Conservation (phyloP, 2,113 vertebrate genomes). For the Ceyx cyanopectus region DNA sequence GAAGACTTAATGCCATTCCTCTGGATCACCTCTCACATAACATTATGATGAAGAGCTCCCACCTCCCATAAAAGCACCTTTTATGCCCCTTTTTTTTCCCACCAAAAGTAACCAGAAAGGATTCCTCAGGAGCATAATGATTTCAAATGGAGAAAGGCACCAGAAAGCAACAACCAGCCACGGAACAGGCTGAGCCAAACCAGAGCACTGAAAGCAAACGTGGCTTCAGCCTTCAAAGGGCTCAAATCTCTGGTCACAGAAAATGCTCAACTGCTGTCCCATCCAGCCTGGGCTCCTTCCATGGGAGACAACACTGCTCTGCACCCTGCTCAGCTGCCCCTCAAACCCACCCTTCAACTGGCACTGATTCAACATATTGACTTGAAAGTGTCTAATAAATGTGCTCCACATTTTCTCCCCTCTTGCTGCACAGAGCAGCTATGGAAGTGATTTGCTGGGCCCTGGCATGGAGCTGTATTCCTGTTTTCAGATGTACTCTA, state of each 20-base stretch:
- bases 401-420: background rate
- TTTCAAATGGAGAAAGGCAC: background rate
- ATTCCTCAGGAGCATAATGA: background rate
- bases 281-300: background rate
- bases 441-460: conserved; percentile 17
- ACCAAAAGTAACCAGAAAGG: background rate
- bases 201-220: background rate
- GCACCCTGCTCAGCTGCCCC: background rate
- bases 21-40: conserved; percentile 33
- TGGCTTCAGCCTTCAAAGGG: background rate
- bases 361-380: background rate
- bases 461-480: conserved; percentile 36
- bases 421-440: background rate
- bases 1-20: conserved; percentile 31
- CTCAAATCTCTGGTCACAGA: background rate
- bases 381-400: background rate
- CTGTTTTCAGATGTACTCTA: background rate
- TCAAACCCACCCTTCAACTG: background rate
- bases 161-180: background rate
- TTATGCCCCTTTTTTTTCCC: background rate
- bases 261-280: background rate
- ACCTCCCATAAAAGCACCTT: background rate
- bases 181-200: background rate
- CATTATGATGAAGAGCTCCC: conserved; percentile 41
- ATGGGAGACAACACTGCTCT: background rate